phyloP scores from a whole-genome alignment of 2,888 invertebrate genomes.

The Scrobipalpa atriplicella region DNA sequence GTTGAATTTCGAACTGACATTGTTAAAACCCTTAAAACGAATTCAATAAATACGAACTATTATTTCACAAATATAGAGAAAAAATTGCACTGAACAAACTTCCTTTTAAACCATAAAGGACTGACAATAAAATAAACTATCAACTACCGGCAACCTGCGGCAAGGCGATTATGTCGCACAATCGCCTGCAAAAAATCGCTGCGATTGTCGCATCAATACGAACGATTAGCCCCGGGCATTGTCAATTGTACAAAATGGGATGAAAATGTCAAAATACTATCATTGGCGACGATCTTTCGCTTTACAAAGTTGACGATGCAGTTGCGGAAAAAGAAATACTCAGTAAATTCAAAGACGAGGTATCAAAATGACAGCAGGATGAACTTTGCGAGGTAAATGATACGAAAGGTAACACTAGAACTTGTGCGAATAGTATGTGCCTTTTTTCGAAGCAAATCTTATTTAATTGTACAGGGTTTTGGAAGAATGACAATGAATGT shows the following conservation, averaged over 20 bases:
- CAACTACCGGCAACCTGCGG: slow-evolving; percentile 25
- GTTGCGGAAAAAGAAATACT: not conserved
- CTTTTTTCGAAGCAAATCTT: slow-evolving; percentile 51
- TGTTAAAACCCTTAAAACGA: not conserved
- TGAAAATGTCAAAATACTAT: slow-evolving; percentile 81
- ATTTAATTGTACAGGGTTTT: slow-evolving; percentile 47
- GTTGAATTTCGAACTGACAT: too few relatives aligned
- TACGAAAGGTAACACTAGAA: slow-evolving; percentile 75
- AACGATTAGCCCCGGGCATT: slow-evolving; percentile 70
- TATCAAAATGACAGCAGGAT: not conserved
- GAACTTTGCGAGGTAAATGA: slow-evolving; percentile 36
- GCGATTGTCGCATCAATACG: slow-evolving; percentile 56
- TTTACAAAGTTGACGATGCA: slow-evolving; percentile 28
- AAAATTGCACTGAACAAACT: not conserved
- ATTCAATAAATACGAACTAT: not conserved
- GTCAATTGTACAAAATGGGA: slow-evolving; percentile 73
- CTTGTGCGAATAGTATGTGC: slow-evolving; percentile 65
- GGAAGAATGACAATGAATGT: slow-evolving; percentile 46
- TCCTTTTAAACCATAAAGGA: not conserved
- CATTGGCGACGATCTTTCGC: slow-evolving; percentile 61
- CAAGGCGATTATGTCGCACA: slow-evolving; percentile 23
- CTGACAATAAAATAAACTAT: not conserved
- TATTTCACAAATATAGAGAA: not conserved
- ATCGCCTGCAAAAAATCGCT: slow-evolving; percentile 22
- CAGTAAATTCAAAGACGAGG: not conserved